Base-by-base conservation (phyloP, 2,888 invertebrate genomes). In the Cerceris ruficornis region DNA sequence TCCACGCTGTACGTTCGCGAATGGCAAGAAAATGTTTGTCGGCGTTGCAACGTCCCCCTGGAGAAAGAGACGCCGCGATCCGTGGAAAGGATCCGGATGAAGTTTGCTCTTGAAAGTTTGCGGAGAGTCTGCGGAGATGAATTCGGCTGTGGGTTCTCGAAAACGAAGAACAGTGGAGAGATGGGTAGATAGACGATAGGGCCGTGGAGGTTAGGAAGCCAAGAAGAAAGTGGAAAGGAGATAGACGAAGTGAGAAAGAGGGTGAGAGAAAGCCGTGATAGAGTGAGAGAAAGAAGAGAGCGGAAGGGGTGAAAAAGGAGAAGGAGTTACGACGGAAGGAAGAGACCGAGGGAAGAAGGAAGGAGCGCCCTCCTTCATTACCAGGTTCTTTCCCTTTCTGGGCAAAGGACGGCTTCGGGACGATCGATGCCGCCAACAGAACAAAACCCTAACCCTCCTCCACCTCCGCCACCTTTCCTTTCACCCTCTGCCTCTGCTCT, bases 361-460 rank as follows among this genome's bases (percentile, higher is more conserved):
- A 69, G 67, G 55, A 73, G 67, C 75, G 65, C 50, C 42, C 57
- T 79, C 71, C 64, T 86, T 86, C 81, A 75, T 86, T 86, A 86
- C 72, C 65, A 69, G 79, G 69, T 80, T 76, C 80, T 82, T 85
- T 80, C 80, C 82, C 84, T 82, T 78, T 61, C 59, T 76, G 76
- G 59, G 72, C 70, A 77, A 75, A 78, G 80, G 82, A 78, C 70
- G 71, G 72, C 52, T 57, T 59, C 62, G 74, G 39, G 64, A 72
- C 82, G 85, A 86, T 86, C 84, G 78, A 86, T 86, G 68, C 67
- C 50, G 49, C 57, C 49, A 74, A 70, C 62, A 77, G 77, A 83
- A 86, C 81, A 81, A 82, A 86, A 84, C 80, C 86, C 54, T 64
- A 8, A 15, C 7, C 52, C n/a, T 66, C 8, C 52, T 46, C 57